Conservation (phyloP, 2,113 vertebrate species). For the Bungarus multicinctus region DNA sequence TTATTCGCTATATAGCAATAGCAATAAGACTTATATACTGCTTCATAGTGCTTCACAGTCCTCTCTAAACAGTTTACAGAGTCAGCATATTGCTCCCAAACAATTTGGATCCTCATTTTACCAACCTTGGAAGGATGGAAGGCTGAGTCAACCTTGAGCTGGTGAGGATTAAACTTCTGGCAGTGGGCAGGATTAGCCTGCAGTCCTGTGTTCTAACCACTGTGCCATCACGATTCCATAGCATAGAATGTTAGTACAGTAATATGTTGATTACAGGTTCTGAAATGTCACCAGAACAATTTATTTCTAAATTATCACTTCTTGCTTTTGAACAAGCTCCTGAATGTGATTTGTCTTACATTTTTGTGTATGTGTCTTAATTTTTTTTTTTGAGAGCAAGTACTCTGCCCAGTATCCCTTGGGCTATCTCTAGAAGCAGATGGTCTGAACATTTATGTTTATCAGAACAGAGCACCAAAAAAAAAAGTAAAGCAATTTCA, state of each 20-base stretch:
- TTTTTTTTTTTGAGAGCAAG: constrained; percentile 54
- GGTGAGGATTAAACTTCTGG: too few species aligned
- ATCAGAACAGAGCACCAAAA: constrained; percentile 34
- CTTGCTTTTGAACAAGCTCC: constrained; percentile 48
- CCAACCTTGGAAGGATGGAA: too few species aligned
- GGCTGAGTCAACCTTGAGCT: too few species aligned
- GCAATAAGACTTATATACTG: neutral
- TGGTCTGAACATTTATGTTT: constrained; percentile 33
- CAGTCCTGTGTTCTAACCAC: too few species aligned
- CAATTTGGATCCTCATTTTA: too few species aligned
- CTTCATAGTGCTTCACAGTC: neutral
- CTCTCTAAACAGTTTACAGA: too few species aligned
- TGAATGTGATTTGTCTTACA: constrained; percentile 46
- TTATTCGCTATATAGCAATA: too few species aligned
- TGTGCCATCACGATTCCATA: too few species aligned
- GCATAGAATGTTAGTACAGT: constrained; percentile 1
- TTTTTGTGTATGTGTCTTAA: constrained; percentile 39
- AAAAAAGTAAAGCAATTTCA: constrained; percentile 58
- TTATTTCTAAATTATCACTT: constrained; percentile 57
- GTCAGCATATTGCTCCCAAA: too few species aligned
- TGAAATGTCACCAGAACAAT: constrained; percentile 54
- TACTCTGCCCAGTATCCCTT: constrained; percentile 54
- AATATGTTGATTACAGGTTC: constrained; percentile 68
- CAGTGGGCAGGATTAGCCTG: too few species aligned
- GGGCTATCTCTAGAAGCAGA: constrained; percentile 52